These are phyloP conservation scores for Hippoglossus hippoglossus DNA, from an alignment of 2,797 vertebrate species.

Conservation along the genomic window DNA sequence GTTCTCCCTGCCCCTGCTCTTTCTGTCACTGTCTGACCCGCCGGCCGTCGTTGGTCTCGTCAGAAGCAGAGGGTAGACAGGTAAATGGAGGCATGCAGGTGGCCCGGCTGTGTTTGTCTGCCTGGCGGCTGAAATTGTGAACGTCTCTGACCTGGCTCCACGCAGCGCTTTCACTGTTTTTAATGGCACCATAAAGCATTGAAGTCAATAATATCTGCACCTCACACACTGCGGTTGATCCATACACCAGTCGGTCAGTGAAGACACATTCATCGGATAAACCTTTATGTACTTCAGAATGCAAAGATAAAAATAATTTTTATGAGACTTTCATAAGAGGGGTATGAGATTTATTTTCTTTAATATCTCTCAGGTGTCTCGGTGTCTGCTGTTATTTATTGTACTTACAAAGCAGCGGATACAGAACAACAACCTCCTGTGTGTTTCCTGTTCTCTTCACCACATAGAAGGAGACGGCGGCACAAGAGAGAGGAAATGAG, in stretches of 20 bases:
- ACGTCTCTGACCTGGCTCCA: slow-evolving; percentile 29
- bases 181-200: neutral
- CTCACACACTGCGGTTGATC: neutral
- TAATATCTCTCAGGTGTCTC: neutral
- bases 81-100: slow-evolving; percentile 35
- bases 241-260: neutral
- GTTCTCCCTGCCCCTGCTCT: neutral
- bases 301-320: slow-evolving; percentile 3
- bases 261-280: slow-evolving; percentile 10
- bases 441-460: neutral
- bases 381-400: slow-evolving; percentile 10
- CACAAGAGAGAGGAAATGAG: slow-evolving; percentile 53
- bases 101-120: slow-evolving; percentile 21
- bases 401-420: slow-evolving; percentile 7
- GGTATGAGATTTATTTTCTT: slow-evolving; percentile 2
- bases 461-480: neutral
- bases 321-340: neutral
- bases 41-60: slow-evolving; percentile 36
- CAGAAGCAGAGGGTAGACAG: slow-evolving; percentile 32
- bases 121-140: slow-evolving; percentile 20
- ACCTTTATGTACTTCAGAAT: slow-evolving; percentile 13
- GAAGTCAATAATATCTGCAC: slow-evolving; percentile 21
- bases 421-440: neutral
- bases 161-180: neutral
- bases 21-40: slow-evolving; percentile 6